A percentile compares a stretch with the other conserved stretches of the same genome.
Evolutionary conservation across 2,888 invertebrate genomes (phyloP).

Genomic region (Pterobdella sp.): DNA sequence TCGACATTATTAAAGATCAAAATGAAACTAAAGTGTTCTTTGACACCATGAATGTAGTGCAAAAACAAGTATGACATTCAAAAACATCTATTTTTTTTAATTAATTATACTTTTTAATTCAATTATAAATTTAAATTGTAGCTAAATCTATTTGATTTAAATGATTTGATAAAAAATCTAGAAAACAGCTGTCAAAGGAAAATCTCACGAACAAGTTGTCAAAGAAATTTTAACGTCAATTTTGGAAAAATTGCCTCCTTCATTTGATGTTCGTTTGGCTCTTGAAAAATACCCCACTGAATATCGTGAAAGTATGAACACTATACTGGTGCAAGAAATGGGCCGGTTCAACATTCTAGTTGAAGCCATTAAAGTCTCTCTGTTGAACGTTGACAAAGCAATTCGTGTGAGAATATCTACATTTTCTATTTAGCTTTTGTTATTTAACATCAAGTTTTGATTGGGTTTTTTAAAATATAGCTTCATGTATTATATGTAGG

Average conservation of each 20-base stretch:
- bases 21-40: slow-evolving; percentile 52
- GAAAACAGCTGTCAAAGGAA: slow-evolving; percentile 52
- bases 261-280: slow-evolving; percentile 50
- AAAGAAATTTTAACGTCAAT: slow-evolving; percentile 72
- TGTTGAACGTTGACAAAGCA: slow-evolving; percentile 50
- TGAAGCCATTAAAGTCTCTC: slow-evolving; percentile 45
- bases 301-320: slow-evolving; percentile 53
- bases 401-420: slow-evolving; percentile 40
- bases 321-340: slow-evolving; percentile 53
- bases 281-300: slow-evolving; percentile 50
- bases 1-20: slow-evolving; percentile 54
- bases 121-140: too few relatives aligned
- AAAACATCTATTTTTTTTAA: too few relatives aligned
- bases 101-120: too few relatives aligned
- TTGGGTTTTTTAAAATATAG: neutral
- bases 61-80: slow-evolving; percentile 10
- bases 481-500: slow-evolving; percentile 52
- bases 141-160: too few relatives aligned
- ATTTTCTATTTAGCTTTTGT: neutral
- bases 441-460: neutral
- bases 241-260: slow-evolving; percentile 55
- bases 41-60: slow-evolving; percentile 46
- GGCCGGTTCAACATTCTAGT: slow-evolving; percentile 51
- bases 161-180: too few relatives aligned
- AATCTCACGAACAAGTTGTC: slow-evolving; percentile 71